These are phyloP conservation scores for Hydrocynus forskahlii DNA, from an alignment of 2,797 vertebrate genomes.

Conservation along the genomic window DNA sequence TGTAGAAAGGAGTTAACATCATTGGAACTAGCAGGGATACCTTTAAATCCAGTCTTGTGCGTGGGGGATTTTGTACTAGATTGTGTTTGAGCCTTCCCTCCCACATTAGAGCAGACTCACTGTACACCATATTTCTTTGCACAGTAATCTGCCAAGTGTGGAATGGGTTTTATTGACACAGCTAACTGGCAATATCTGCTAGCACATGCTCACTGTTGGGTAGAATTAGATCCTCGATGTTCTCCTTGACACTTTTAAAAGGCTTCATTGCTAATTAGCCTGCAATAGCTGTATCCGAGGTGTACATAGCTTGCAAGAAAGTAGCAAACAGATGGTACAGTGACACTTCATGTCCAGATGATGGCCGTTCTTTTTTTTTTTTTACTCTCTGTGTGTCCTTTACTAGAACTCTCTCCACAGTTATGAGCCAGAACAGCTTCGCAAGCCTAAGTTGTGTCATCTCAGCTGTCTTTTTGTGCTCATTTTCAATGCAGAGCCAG, in stretches of 20 bases:
- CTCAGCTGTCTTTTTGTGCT: conserved; percentile 20
- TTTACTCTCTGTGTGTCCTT: conserved; percentile 10
- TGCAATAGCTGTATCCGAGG: conserved; percentile 56
- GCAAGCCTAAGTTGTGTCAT: background rate
- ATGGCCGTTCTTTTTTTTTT: conserved; percentile 11
- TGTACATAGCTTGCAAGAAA: conserved; percentile 27
- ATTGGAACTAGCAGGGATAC: background rate
- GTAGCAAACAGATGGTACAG: conserved; percentile 52
- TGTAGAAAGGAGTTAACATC: background rate
- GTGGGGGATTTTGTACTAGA: background rate
- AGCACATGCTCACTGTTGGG: conserved; percentile 31
- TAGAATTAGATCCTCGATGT: conserved; percentile 24
- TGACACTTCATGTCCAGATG: conserved; percentile 43
- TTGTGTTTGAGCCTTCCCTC: background rate
- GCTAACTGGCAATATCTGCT: conserved; percentile 5
- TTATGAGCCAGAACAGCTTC: conserved; percentile 5
- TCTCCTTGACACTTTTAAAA: conserved; percentile 28
- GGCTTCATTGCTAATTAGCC: conserved; percentile 61
- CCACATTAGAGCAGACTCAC: background rate
- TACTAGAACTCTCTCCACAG: conserved; percentile 4
- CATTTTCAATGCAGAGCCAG: conserved; percentile 80
- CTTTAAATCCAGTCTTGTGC: background rate
- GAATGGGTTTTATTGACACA: conserved; percentile 3
- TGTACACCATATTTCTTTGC: background rate
- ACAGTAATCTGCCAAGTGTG: background rate